A percentile compares a stretch with the other conserved stretches of the same genome.
Conservation (phyloP, 2,113 vertebrate genomes). For the Bambusicola thoracicus region DNA sequence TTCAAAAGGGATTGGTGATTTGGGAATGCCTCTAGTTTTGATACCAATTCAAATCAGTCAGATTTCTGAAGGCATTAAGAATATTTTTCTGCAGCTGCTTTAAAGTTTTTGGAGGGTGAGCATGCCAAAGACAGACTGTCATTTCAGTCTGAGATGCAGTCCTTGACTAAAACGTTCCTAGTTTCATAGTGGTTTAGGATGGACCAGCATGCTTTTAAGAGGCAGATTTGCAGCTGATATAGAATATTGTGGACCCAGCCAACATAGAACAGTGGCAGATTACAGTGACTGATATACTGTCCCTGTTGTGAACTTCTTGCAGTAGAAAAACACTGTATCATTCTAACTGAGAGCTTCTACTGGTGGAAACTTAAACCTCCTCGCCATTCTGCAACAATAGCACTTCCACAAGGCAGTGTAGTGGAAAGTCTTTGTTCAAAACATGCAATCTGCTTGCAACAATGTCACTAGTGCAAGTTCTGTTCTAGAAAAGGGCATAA, state of each 20-base stretch:
- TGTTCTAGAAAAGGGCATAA: background rate
- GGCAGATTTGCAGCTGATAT: background rate
- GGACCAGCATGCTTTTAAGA: background rate
- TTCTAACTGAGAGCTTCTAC: background rate
- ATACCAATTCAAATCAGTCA: background rate
- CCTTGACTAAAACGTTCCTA: background rate
- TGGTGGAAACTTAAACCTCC: background rate
- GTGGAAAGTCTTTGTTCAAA: background rate
- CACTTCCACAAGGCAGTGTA: background rate
- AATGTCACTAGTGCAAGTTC: background rate
- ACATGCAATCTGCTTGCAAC: background rate
- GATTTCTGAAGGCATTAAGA: background rate
- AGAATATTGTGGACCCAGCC: background rate
- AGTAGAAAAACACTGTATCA: background rate
- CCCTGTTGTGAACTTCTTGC: background rate
- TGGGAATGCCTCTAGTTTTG: constrained; percentile 26
- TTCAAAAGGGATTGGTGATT: constrained; percentile 23
- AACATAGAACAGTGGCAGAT: background rate
- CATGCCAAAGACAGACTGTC: background rate
- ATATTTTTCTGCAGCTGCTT: background rate
- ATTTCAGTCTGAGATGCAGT: background rate
- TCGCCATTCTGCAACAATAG: accelerated
- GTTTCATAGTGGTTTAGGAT: background rate
- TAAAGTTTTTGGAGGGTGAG: background rate
- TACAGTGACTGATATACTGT: background rate